A percentile compares a stretch with the other conserved stretches of the same genome.
phyloP scores from a whole-genome alignment of 2,888 invertebrate species.

The Stratiomys singularior region DNA sequence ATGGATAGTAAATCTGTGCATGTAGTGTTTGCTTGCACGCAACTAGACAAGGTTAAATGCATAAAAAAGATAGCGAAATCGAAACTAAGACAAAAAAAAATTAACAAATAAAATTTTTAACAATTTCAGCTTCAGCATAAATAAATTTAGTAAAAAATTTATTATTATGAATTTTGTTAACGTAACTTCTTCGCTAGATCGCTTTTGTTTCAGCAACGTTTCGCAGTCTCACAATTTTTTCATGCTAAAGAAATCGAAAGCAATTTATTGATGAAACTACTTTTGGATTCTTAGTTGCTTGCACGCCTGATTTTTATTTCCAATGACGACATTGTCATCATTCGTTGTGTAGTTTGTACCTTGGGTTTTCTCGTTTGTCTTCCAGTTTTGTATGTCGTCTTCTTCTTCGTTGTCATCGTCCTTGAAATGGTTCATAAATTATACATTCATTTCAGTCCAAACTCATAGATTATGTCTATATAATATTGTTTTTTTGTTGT shows the following conservation, averaged over 20 bases:
- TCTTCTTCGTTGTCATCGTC: constrained; percentile 29
- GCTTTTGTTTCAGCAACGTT: neutral
- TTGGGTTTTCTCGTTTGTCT: neutral
- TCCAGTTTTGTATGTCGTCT: neutral
- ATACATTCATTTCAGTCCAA: constrained; percentile 34
- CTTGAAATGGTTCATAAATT: constrained; percentile 43
- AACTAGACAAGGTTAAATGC: neutral
- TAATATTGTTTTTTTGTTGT: neutral
- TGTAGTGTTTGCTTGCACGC: neutral
- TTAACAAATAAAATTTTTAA: neutral
- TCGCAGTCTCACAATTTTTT: too few relatives aligned
- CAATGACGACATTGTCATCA: neutral
- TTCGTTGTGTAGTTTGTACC: neutral
- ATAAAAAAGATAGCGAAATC: too few relatives aligned
- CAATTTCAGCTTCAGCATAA: neutral
- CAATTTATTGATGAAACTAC: constrained; percentile 37
- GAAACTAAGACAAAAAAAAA: neutral
- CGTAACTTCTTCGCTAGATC: too few relatives aligned
- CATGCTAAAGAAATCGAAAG: constrained; percentile 45
- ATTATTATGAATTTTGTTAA: too few relatives aligned
- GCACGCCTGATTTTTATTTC: neutral
- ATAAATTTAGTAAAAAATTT: neutral
- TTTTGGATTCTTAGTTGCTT: neutral
- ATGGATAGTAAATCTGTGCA: too few relatives aligned
- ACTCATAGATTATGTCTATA: constrained; percentile 9